These are phyloP conservation scores for Xiphophorus maculatus DNA, from an alignment of 2,113 vertebrate genomes.

Conservation along the genomic window DNA sequence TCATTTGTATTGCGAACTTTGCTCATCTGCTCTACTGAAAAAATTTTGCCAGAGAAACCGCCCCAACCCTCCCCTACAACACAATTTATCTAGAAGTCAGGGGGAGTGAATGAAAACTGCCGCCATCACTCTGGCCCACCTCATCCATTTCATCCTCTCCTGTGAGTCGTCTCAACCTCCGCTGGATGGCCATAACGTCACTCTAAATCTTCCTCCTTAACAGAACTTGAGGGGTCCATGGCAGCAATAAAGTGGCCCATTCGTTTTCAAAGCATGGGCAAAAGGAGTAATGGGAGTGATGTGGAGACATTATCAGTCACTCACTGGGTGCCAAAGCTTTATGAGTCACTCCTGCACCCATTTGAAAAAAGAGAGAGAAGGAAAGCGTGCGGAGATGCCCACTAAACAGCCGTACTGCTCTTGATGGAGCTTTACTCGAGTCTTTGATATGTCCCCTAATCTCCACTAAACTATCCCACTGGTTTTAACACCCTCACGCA, in stretches of 20 bases:
- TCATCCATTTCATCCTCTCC: constrained; percentile 69
- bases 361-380: neutral
- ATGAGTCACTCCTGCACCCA: constrained; percentile 45
- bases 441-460: constrained; percentile 74
- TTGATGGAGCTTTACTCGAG: constrained; percentile 70
- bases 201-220: constrained; percentile 70
- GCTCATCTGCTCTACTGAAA: constrained; percentile 59
- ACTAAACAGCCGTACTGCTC: constrained; percentile 57
- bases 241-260: constrained; percentile 68
- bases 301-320: constrained; percentile 66
- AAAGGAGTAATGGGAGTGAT: constrained; percentile 58
- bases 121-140: constrained; percentile 46
- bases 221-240: constrained; percentile 44
- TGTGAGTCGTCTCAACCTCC: constrained; percentile 60
- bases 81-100: constrained; percentile 61
- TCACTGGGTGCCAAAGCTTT: constrained; percentile 60
- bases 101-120: constrained; percentile 52
- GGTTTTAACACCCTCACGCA: constrained; percentile 73
- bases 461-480: constrained; percentile 76
- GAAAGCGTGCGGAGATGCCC: constrained; percentile 62
- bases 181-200: constrained; percentile 40
- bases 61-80: constrained; percentile 33
- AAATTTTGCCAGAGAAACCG: constrained; percentile 51
- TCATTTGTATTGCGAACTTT: constrained; percentile 66
- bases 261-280: constrained; percentile 62